phyloP scores from a whole-genome alignment of 2,888 invertebrate species.

The Brenthis hecate region DNA sequence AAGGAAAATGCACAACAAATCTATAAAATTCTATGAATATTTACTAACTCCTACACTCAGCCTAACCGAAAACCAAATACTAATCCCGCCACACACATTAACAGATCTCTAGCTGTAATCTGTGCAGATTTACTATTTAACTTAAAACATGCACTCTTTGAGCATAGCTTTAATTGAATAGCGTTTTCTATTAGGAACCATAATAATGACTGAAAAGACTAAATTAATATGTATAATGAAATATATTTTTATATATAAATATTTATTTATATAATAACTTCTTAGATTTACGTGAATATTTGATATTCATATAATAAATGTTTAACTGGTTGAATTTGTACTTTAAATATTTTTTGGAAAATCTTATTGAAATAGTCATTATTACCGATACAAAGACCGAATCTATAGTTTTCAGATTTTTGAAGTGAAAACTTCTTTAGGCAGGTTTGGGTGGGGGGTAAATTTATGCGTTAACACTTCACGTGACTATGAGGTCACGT shows the following conservation, averaged over 20 bases:
- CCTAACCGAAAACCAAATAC: conserved; percentile 67
- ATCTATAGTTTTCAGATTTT: too few relatives aligned
- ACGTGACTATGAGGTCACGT: too few relatives aligned
- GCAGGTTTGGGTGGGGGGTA: too few relatives aligned
- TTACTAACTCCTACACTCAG: conserved; percentile 36
- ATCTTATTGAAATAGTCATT: too few relatives aligned
- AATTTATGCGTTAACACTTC: too few relatives aligned
- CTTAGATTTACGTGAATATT: too few relatives aligned
- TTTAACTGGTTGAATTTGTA: too few relatives aligned
- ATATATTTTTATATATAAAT: conserved; percentile 9
- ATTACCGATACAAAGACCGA: too few relatives aligned
- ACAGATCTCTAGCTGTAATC: conserved; percentile 60
- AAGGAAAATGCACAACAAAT: neutral
- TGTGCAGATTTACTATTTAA: conserved; percentile 55
- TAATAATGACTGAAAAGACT: conserved; percentile 38
- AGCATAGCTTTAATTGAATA: conserved; percentile 67
- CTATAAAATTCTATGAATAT: neutral
- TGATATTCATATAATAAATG: too few relatives aligned
- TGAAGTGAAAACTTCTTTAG: too few relatives aligned
- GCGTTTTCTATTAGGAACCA: conserved; percentile 39
- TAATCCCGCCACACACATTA: conserved; percentile 78
- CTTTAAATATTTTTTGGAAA: too few relatives aligned
- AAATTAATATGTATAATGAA: conserved; percentile 9
- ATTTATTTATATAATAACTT: too few relatives aligned
- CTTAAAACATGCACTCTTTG: conserved; percentile 56